Evolutionary conservation across 2,797 vertebrate species (phyloP), one percentile per base, ranked within the genome.

Genomic region (Thaleichthys pacificus): DNA sequence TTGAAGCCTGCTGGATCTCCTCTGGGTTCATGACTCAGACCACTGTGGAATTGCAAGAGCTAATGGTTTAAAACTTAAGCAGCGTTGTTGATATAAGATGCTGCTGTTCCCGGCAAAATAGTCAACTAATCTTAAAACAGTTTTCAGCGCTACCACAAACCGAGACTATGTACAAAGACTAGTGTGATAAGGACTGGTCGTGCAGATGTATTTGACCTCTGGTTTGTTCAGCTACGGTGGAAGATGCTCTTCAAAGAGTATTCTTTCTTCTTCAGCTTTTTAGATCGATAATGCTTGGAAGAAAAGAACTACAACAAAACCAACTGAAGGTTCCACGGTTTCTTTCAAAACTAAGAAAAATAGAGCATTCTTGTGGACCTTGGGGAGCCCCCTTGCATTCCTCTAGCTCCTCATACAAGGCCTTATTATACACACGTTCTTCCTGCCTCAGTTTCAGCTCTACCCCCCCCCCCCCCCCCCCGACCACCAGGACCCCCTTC

Each of bases 1-100:
- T 82, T 80, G 58, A 58, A 70, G 84, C 85, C 82, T 57, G 70
- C 72, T 71, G 81, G 79, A 79, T 84, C 82, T 75, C 68, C 38
- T 38, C 12, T 49, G 28, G 38, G 56, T 32, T 9, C 21, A 19
- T 65, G 69, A 80, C 62, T 77, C 32, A 58, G 58, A 28, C 38
- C 9, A 9, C 42, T 67, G 26, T 61, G 62, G 22, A 14, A 51
- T 24, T 26, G 69, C 56, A 63, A 58, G 1, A 54, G 61, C 15
- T 61, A 24, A 74, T 0, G 12, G 30, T 4, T 79, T 69, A 70
- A 26, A 26, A 24, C 42, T 3, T 47, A 11, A 47, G 17, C 8
- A 49, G 2, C 42, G 71, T 21, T 81, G 75, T 80, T 68, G 58
- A 5, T 67, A 74, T 26, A 72, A 69, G 74, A 49, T 57, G 21